phyloP scores from a whole-genome alignment of 1,140 invertebrate species.

The Papilio aristodemus region DNA sequence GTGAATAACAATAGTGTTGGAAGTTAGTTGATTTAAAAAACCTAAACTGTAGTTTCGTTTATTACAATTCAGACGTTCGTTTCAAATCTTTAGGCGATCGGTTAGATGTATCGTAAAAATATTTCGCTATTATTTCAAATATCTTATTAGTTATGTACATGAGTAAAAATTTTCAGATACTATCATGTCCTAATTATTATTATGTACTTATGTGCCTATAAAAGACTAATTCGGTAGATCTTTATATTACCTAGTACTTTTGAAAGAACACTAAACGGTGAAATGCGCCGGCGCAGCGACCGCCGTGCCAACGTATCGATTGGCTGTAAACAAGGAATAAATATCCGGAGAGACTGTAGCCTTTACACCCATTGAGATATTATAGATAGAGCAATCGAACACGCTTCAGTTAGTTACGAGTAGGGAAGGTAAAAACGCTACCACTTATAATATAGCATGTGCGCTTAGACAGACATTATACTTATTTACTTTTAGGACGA shows the following conservation, averaged over 20 bases:
- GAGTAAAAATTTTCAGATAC: slow-evolving; percentile 40
- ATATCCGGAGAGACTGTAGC: slow-evolving; percentile 25
- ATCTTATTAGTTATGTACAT: slow-evolving; percentile 30
- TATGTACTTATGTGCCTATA: slow-evolving; percentile 56
- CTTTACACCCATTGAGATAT: slow-evolving; percentile 24
- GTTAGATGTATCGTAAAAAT: slow-evolving; percentile 31
- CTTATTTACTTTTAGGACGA: slow-evolving; percentile 31
- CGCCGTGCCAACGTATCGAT: slow-evolving; percentile 13
- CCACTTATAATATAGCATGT: slow-evolving; percentile 36
- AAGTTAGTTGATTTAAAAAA: too few relatives aligned
- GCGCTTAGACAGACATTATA: slow-evolving; percentile 36
- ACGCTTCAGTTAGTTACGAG: slow-evolving; percentile 19
- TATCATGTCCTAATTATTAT: slow-evolving; percentile 44
- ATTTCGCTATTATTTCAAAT: slow-evolving; percentile 19
- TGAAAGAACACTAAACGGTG: slow-evolving; percentile 71
- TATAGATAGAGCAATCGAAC: slow-evolving; percentile 30
- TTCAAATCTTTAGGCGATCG: slow-evolving; percentile 25
- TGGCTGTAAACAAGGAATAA: slow-evolving; percentile 28
- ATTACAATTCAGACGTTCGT: neutral
- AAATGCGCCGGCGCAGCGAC: slow-evolving; percentile 39
- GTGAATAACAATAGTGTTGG: too few relatives aligned
- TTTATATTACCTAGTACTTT: slow-evolving; percentile 59
- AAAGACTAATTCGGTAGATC: slow-evolving; percentile 75
- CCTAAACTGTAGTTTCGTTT: slow-evolving; percentile 7
- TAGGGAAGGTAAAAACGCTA: slow-evolving; percentile 10